Evolutionary conservation across 2,888 invertebrate genomes (phyloP).

Genomic region (Hemaris fuciformis): DNA sequence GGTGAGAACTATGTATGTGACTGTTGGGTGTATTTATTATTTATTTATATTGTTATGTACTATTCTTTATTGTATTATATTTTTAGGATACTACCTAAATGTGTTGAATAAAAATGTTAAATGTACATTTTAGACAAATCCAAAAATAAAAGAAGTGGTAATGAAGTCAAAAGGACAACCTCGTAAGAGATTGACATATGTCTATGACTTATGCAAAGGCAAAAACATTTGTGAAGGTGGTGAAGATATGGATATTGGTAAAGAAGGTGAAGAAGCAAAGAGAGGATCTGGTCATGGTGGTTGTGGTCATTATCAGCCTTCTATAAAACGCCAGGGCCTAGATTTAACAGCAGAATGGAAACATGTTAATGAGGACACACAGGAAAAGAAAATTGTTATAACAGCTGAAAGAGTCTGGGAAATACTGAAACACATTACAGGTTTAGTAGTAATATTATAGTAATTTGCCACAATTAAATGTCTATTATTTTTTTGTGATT

Average conservation of each 20-base stretch:
- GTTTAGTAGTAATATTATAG: conserved; percentile 38
- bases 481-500: background rate
- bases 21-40: no score
- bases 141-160: conserved; percentile 96
- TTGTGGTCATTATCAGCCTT: conserved; percentile 99
- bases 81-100: no score
- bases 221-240: conserved; percentile 99
- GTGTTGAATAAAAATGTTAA: background rate
- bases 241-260: conserved; percentile 96
- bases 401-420: conserved; percentile 98
- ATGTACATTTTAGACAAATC: conserved; percentile 85
- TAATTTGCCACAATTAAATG: background rate
- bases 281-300: conserved; percentile 91
- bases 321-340: conserved; percentile 92
- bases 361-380: conserved; percentile 98
- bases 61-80: no score
- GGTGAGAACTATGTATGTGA: no score
- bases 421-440: conserved; percentile 95
- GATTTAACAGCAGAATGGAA: conserved; percentile 99
- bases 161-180: conserved; percentile 98
- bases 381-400: conserved; percentile 96
- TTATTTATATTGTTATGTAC: no score
- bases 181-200: conserved; percentile 94
- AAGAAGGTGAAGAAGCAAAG: conserved; percentile 86
- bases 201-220: conserved; percentile 98